These are phyloP conservation scores for Pandemis corylana DNA, from an alignment of 2,888 invertebrate species.

Conservation along the genomic window DNA sequence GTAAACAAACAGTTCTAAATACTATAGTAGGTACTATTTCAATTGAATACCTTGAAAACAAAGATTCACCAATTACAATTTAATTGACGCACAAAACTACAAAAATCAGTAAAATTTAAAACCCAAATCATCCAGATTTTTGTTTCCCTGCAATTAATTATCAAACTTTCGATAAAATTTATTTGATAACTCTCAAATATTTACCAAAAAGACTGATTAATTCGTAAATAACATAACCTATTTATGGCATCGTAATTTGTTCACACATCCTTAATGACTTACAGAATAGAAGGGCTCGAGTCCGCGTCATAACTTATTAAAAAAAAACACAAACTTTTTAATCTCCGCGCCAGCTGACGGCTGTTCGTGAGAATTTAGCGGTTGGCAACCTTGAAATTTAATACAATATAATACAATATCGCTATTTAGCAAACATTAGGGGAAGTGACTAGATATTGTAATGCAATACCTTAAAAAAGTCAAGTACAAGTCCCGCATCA, in stretches of 20 bases:
- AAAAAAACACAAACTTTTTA: conserved; percentile 25
- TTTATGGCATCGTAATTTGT: background rate
- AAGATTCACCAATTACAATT: too few species aligned
- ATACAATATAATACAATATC: conserved; percentile 41
- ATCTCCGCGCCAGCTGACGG: conserved; percentile 31
- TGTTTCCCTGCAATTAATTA: too few species aligned
- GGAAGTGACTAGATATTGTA: conserved; percentile 42
- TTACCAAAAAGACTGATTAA: background rate
- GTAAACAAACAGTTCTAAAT: too few species aligned
- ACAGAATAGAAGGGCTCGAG: background rate
- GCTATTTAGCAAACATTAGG: conserved; percentile 46
- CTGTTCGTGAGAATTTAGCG: conserved; percentile 35
- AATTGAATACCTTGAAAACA: too few species aligned
- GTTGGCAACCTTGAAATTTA: conserved; percentile 38
- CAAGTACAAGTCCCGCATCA: conserved; percentile 27
- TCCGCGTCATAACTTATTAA: conserved; percentile 11
- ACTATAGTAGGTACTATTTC: too few species aligned
- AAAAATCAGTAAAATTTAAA: too few species aligned
- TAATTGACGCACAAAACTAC: too few species aligned
- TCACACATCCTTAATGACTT: conserved; percentile 6
- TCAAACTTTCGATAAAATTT: too few species aligned
- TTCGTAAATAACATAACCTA: background rate
- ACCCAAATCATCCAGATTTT: too few species aligned
- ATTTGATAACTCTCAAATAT: too few species aligned
- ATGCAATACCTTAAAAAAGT: conserved; percentile 42